phyloP scores from a whole-genome alignment of 2,888 invertebrate species.

The Acrobasis suavella region DNA sequence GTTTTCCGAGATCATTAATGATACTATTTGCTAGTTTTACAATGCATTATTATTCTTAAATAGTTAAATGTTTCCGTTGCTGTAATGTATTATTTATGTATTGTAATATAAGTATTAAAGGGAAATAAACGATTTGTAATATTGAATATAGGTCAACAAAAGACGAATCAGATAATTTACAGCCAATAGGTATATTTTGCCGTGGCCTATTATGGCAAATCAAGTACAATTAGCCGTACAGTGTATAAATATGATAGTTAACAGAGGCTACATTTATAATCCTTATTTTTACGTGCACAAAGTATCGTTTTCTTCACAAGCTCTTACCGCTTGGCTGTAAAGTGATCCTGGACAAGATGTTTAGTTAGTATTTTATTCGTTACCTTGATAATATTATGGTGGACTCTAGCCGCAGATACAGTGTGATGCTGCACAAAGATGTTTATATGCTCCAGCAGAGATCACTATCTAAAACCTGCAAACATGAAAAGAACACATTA shows the following conservation, averaged over 20 bases:
- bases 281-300: slow-evolving; percentile 33
- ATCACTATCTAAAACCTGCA: slow-evolving; percentile 9
- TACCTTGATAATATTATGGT: slow-evolving; percentile 15
- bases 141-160: slow-evolving; percentile 48
- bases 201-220: slow-evolving; percentile 38
- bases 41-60: slow-evolving; percentile 42
- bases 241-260: slow-evolving; percentile 37
- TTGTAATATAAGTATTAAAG: slow-evolving; percentile 60
- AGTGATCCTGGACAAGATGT: slow-evolving; percentile 36
- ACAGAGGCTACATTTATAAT: slow-evolving; percentile 39
- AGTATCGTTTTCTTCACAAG: slow-evolving; percentile 15
- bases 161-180: slow-evolving; percentile 49
- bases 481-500: slow-evolving; percentile 46
- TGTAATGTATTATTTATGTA: slow-evolving; percentile 62
- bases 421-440: slow-evolving; percentile 17
- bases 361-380: slow-evolving; percentile 29
- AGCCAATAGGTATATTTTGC: slow-evolving; percentile 47
- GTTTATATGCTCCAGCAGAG: neutral
- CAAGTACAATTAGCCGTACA: slow-evolving; percentile 47
- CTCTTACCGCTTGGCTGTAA: slow-evolving; percentile 51
- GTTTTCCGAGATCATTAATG: neutral
- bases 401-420: slow-evolving; percentile 3
- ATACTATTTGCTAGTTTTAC: slow-evolving; percentile 36
- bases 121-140: slow-evolving; percentile 52
- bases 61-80: slow-evolving; percentile 45